phyloP scores from a whole-genome alignment of 2,888 invertebrate genomes.

The Parelbella ahira region DNA sequence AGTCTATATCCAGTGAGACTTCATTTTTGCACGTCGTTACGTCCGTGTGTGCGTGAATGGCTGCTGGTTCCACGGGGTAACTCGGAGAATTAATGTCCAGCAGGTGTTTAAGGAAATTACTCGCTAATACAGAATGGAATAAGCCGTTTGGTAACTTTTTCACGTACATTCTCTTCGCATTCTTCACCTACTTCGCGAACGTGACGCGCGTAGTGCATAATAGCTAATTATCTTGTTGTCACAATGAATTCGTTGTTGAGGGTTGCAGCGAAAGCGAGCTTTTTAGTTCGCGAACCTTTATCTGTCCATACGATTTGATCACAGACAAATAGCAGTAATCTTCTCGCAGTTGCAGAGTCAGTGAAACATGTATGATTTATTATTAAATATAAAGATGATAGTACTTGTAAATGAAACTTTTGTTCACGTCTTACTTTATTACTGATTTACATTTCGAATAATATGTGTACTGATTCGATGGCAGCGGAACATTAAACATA shows the following conservation, averaged over 20 bases:
- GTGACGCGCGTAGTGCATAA: slow-evolving; percentile 7
- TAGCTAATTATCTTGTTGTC: too few relatives aligned
- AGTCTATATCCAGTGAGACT: slow-evolving; percentile 16
- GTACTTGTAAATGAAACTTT: slow-evolving; percentile 12
- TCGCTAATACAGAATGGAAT: slow-evolving; percentile 7
- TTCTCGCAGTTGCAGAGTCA: slow-evolving; percentile 17
- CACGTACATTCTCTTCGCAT: slow-evolving; percentile 9
- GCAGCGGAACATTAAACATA: too few relatives aligned
- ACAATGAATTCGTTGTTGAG: too few relatives aligned
- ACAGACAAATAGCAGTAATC: slow-evolving; percentile 23
- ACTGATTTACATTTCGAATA: too few relatives aligned
- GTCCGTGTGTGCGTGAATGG: not conserved
- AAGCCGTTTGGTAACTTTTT: too few relatives aligned
- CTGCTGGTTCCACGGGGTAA: not conserved
- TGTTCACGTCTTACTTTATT: slow-evolving; percentile 5
- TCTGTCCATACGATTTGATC: slow-evolving; percentile 12
- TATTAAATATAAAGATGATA: slow-evolving; percentile 22
- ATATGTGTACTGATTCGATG: too few relatives aligned
- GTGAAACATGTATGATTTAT: slow-evolving; percentile 25
- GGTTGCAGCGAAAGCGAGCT: slow-evolving; percentile 8
- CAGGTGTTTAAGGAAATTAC: slow-evolving; percentile 12
- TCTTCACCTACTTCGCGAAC: not conserved
- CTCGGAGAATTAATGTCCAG: slow-evolving; percentile 7
- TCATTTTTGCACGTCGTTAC: slow-evolving; percentile 10
- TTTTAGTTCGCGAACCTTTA: slow-evolving; percentile 9